Evolutionary conservation across 2,113 vertebrate species (phyloP).

Genomic region (Myiozetetes cayanensis): DNA sequence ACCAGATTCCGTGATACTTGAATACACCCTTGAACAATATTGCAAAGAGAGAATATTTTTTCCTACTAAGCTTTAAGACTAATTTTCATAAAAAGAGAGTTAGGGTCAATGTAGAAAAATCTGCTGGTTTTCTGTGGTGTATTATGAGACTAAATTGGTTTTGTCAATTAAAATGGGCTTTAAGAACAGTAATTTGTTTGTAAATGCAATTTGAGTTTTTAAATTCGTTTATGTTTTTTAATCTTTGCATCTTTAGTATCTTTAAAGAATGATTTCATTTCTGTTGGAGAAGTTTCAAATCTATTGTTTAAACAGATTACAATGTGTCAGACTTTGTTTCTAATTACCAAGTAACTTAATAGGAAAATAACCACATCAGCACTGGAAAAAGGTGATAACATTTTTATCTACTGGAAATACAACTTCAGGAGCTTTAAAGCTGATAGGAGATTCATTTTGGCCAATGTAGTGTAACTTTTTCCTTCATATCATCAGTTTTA

Average conservation of each 20-base stretch:
- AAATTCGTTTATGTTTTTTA: background rate
- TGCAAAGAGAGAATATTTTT: background rate
- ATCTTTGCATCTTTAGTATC: background rate
- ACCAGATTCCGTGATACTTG: background rate
- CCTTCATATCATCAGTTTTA: conserved; percentile 24
- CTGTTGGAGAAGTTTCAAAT: conserved; percentile 17
- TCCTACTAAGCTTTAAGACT: background rate
- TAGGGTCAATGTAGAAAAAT: background rate
- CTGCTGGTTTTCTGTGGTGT: background rate
- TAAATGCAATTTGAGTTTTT: background rate
- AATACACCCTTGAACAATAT: background rate
- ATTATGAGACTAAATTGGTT: background rate
- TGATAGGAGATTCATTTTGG: conserved; percentile 26
- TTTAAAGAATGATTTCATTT: background rate
- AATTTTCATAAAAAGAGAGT: background rate
- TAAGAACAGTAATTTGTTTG: background rate
- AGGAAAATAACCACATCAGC: conserved; percentile 20
- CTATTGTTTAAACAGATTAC: conserved; percentile 12
- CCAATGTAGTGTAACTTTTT: background rate
- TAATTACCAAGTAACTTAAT: conserved; percentile 29
- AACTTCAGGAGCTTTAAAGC: conserved; percentile 33
- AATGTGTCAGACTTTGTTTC: conserved; percentile 49
- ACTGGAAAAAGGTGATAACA: conserved; percentile 39
- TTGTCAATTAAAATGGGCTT: background rate
- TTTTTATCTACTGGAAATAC: conserved; percentile 53